Percentiles rank a stretch among this genome's conserved stretches.
These are phyloP conservation scores for Calliopum simillimum DNA, from an alignment of 2,888 invertebrate genomes.

Conservation along the genomic window DNA sequence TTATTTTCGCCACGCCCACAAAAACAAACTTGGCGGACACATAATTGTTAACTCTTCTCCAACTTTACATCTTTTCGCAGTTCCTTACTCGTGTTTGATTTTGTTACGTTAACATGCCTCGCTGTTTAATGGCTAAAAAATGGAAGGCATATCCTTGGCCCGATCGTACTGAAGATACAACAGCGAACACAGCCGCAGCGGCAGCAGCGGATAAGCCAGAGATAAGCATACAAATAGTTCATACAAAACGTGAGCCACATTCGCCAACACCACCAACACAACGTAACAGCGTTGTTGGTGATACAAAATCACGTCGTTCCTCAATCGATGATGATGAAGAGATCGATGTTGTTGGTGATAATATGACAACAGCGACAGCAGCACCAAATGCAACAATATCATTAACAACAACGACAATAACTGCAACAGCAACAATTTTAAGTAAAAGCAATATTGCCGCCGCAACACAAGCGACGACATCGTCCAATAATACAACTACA, in stretches of 20 bases:
- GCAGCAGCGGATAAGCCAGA: constrained; percentile 26
- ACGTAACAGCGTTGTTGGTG: constrained; percentile 54
- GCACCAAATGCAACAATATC: constrained; percentile 30
- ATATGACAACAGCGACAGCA: constrained; percentile 50
- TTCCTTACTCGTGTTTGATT: not conserved
- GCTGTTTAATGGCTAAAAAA: constrained; percentile 96
- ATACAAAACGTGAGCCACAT: constrained; percentile 38
- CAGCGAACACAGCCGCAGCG: constrained; percentile 40
- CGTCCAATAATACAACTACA: constrained; percentile 40
- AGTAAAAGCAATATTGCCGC: constrained; percentile 45
- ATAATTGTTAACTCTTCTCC: too few species aligned
- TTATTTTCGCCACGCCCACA: too few species aligned
- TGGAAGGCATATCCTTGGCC: constrained; percentile 90
- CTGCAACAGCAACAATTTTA: constrained; percentile 37
- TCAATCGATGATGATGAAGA: constrained; percentile 78
- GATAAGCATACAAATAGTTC: constrained; percentile 28
- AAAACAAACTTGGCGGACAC: too few species aligned
- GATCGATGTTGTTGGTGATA: constrained; percentile 88
- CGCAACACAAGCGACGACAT: constrained; percentile 36
- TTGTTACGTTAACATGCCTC: constrained; percentile 79
- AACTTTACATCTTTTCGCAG: not conserved
- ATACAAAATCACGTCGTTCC: constrained; percentile 69
- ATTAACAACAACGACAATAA: constrained; percentile 30
- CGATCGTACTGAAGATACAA: constrained; percentile 70
- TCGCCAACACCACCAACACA: constrained; percentile 36